Evolutionary conservation across 1,140 invertebrate genomes (phyloP), one percentile per base, ranked within the genome.

Genomic region (Zaprionus taronus): DNA sequence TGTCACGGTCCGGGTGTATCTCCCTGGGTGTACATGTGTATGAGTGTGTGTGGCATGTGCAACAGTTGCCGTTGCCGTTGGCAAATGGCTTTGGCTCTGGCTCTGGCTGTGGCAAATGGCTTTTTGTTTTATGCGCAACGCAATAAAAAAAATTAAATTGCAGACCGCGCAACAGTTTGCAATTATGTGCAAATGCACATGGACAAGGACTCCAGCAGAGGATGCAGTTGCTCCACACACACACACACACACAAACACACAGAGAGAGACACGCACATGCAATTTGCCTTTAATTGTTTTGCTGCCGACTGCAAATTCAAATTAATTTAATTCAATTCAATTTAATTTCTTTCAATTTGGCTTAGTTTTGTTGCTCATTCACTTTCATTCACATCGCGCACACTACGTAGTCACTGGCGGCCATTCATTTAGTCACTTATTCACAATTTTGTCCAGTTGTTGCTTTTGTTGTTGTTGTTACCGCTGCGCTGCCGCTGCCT

Each of bases 111-210:
- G 62, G 56, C 34, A 71, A 81, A 81, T 71, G 78, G 69, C 63
- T 79, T 70, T 60, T 63, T 60, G 58, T 71, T 76, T 76, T 65
- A 76, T 61, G 74, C 65, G 41, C 58, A 73, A 66, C 73, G 63
- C 56, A 77, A 82, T 76, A 82, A 86, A 85, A 58, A 57, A 71
- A 72, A 79, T 72, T 56, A 79, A 77, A 83, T 74, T 79, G 72
- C 78, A 81, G 44, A 67, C 81, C 72, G 72, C 57, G 85, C 85
- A 89, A 89, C 85, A 89, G 85, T 89, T 89, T 89, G 85, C 85
- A 89, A 90, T 89, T 90, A 89, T 90, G 85, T 87, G 83, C 70
- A 72, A 79, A 81, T 79, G 80, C 72, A 77, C 71, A 73, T 60
- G 62, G 57, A 31, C 49, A 41, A 17, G 20, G 31, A 11, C 31